These are phyloP conservation scores for Dicyrtoma fusca DNA, from an alignment of 2,888 invertebrate genomes.

Conservation along the genomic window DNA sequence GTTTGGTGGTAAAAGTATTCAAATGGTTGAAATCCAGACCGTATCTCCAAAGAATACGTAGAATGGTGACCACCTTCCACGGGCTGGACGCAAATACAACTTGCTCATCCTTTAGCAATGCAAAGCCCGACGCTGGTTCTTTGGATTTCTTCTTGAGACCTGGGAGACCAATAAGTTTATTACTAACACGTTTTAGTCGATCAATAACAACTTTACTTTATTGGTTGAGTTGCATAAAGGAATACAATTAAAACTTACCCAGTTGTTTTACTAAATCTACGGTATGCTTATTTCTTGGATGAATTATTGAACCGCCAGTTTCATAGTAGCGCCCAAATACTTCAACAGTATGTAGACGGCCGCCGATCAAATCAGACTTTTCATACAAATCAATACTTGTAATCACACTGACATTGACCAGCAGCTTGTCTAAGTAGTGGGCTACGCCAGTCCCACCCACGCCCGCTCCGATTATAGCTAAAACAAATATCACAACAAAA, in stretches of 20 bases:
- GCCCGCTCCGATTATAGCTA: constrained; percentile 68
- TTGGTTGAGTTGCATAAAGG: too few relatives aligned
- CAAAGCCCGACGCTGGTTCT: constrained; percentile 44
- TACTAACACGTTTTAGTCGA: too few relatives aligned
- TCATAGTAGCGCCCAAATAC: constrained; percentile 64
- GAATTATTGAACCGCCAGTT: constrained; percentile 67
- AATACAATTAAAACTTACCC: constrained; percentile 62
- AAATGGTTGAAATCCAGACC: constrained; percentile 63
- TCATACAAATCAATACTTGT: constrained; percentile 66
- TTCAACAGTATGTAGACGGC: constrained; percentile 64
- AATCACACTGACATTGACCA: constrained; percentile 57
- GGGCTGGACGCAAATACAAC: constrained; percentile 64
- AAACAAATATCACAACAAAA: constrained; percentile 45
- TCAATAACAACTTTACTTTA: too few relatives aligned
- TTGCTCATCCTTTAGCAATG: constrained; percentile 58
- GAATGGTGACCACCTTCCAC: constrained; percentile 61
- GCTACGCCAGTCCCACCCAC: constrained; percentile 67
- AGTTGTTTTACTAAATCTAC: constrained; percentile 63
- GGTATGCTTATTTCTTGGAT: constrained; percentile 66
- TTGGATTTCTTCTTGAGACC: constrained; percentile 40
- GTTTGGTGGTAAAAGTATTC: constrained; percentile 59
- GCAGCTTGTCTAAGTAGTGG: constrained; percentile 63
- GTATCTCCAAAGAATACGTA: constrained; percentile 65
- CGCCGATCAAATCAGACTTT: constrained; percentile 63
- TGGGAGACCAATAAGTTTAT: neutral